These are phyloP conservation scores for Pherbina coryleti DNA, from an alignment of 2,888 invertebrate species.

Conservation along the genomic window DNA sequence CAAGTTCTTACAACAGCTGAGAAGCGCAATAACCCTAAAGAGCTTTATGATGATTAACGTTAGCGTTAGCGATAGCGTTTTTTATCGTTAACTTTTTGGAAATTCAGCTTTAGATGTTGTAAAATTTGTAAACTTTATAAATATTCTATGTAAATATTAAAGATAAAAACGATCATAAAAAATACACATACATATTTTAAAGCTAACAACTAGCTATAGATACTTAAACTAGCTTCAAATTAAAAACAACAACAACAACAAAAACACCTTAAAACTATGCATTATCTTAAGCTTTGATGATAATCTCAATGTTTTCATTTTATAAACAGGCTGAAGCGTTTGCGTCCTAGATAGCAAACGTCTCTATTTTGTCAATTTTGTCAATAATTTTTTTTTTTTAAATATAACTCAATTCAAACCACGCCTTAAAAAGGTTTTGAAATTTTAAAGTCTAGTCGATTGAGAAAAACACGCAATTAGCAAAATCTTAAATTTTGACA, in stretches of 20 bases:
- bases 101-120: background rate
- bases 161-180: background rate
- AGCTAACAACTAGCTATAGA: background rate
- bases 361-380: too few species aligned
- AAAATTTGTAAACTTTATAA: background rate
- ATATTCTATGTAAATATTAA: conserved; percentile 10
- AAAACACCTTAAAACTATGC: conserved; percentile 1
- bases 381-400: background rate
- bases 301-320: conserved; percentile 23
- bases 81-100: too few species aligned
- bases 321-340: background rate
- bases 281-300: conserved; percentile 23
- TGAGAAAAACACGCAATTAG: background rate
- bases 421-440: background rate
- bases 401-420: background rate
- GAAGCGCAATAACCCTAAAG: too few species aligned
- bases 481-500: background rate
- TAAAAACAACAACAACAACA: background rate
- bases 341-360: background rate
- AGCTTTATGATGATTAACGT: too few species aligned
- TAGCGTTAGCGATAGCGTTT: too few species aligned
- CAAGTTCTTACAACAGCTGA: too few species aligned
- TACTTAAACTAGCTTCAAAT: conserved; percentile 6
- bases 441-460: conserved; percentile 5
- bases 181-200: background rate